These are phyloP conservation scores for Belgica antarctica DNA, from an alignment of 2,888 invertebrate species.

Conservation along the genomic window DNA sequence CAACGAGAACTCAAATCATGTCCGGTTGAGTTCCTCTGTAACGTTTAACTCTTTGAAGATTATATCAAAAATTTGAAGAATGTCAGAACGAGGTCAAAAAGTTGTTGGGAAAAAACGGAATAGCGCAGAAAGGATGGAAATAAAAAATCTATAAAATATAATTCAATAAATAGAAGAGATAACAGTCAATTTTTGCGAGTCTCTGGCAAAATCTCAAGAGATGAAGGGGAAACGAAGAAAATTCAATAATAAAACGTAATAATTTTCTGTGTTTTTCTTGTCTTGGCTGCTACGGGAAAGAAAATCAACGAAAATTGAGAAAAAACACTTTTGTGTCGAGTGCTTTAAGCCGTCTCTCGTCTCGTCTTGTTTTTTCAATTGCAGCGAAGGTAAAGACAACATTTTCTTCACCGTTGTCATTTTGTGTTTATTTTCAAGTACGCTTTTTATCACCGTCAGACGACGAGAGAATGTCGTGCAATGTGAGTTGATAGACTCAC, in stretches of 20 bases:
- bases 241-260: constrained; percentile 14
- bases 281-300: constrained; percentile 7
- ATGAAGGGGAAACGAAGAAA: background rate
- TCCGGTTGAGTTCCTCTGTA: too few species aligned
- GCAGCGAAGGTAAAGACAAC: background rate
- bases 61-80: too few species aligned
- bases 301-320: background rate
- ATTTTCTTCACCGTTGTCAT: background rate
- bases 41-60: too few species aligned
- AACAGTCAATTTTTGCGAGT: constrained; percentile 31
- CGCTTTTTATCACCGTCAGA: background rate
- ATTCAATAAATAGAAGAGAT: constrained; percentile 19
- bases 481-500: too few species aligned
- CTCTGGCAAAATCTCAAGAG: constrained; percentile 3
- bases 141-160: constrained; percentile 36
- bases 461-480: background rate
- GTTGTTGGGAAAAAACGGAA: too few species aligned
- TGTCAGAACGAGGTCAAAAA: too few species aligned
- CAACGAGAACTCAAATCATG: too few species aligned
- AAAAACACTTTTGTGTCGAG: background rate
- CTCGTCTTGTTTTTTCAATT: background rate
- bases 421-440: constrained; percentile 4
- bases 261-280: constrained; percentile 9
- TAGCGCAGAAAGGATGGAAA: background rate
- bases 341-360: constrained; percentile 5